Evolutionary conservation across 2,797 vertebrate genomes (phyloP), one percentile per base, ranked within the genome.

Genomic region (Monodelphis domestica): DNA sequence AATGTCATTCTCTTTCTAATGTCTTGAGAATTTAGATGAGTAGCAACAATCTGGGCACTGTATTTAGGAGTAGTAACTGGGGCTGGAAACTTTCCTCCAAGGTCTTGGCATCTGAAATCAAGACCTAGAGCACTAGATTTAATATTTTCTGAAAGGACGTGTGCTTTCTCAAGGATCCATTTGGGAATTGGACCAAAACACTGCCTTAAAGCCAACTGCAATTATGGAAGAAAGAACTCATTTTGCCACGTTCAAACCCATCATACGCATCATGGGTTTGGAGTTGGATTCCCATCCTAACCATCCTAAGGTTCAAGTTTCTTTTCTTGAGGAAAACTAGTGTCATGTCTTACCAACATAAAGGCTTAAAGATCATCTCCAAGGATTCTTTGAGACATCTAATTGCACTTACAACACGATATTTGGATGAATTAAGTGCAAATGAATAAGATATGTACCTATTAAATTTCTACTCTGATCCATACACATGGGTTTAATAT

Each of bases 381-480:
- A 96, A 96, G 94, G 93, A 59, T 15, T 38, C 59, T 55, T 94
- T 93, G 70, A 38, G 92, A 95, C 91, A 93, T 89, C 89, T 2
- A 94, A 93, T 56, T 55, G 24, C 30, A 55, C 54, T 95, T 91
- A 95, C 95, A 93, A 88, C 84, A 87, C 52, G 55, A 92, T 70
- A 87, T 91, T 93, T 57, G 59, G 94, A 96, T 54, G 91, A 95
- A 97, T 91, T 91, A 95, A 95, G 21, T 95, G 54, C 93, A 96
- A 97, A 95, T 94, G 94, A 95, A 96, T 95, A 96, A 87, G 90
- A 96, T 15, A 96, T 91, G 93, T 91, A 91, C 30, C 93, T 94
- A 96, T 96, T 94, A 96, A 92, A 91, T 96, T 96, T 95, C 95
- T 90, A 91, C 95, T 96, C 93, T 91, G 94, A 93, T 93, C 94